A percentile compares a stretch with the other conserved stretches of the same genome.
Conservation (phyloP, 30 jellyfish, hydroid and myxozoan genomes). For the Cassiopea andromeda region DNA sequence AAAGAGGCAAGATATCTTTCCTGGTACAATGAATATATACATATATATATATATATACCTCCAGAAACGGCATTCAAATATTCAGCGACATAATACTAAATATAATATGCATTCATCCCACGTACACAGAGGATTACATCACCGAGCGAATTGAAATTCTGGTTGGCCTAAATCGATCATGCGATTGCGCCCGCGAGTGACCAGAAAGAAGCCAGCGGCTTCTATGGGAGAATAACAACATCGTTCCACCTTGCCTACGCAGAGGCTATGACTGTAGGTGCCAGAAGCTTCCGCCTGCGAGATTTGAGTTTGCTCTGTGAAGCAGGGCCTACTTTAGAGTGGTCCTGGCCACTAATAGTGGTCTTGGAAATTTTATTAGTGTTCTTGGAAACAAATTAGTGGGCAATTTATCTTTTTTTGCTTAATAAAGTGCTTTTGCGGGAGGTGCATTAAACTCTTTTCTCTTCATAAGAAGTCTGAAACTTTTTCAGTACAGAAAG, state of each 20-base stretch:
- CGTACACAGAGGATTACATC: conserved; percentile 14
- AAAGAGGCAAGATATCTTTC: background rate
- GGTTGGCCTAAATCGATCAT: conserved; percentile 63
- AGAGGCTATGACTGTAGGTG: background rate
- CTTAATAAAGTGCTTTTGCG: no score
- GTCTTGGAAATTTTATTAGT: no score
- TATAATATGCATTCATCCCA: background rate
- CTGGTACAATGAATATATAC: background rate
- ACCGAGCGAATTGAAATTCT: background rate
- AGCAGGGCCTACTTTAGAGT: no score
- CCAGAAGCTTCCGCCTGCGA: no score
- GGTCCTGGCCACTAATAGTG: no score
- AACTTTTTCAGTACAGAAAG: no score
- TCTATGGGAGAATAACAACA: background rate
- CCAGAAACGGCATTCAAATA: background rate
- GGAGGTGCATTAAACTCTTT: no score
- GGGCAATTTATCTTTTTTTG: no score
- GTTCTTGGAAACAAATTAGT: no score
- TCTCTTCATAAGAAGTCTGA: no score
- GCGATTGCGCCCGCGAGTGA: conserved; percentile 51
- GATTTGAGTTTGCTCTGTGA: no score
- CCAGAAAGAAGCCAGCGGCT: background rate
- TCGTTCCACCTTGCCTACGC: conserved; percentile 33
- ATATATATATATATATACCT: no score
- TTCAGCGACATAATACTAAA: background rate